Base-by-base conservation (phyloP, 2,888 invertebrate species). In the Scaeva pyrastri region DNA sequence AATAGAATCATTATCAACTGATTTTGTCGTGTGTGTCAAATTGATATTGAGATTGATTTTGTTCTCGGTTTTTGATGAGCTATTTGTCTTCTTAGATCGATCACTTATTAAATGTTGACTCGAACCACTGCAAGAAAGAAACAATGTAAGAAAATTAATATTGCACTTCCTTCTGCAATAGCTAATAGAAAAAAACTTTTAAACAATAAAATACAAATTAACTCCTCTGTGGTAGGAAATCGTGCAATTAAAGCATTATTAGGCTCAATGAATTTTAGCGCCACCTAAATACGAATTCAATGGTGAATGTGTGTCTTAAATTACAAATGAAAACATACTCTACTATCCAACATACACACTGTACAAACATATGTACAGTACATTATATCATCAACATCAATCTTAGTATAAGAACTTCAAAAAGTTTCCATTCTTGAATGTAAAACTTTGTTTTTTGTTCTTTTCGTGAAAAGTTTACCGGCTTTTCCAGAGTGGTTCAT, bases 31-130 rank as follows among this genome's bases (percentile, higher is more conserved):
- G 85, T 94, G 94, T 0, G 94, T 93, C 70, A 95, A 90, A 88
- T 94, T 94, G 83, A 95, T 95, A 73, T 94, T 94, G 48, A 95
- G 92, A 90, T 95, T 95, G 2, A 94, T 93, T 89, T 94, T 94
- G 80, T 93, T 93, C 79, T 93, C 91, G 68, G 89, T 87, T 87
- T 90, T 90, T 68, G 86, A 88, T 84, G 88, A 89, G 79, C 86
- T 73, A 56, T 60, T 36, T 41, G 82, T 48, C 31, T 86, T 86
- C 66, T 74, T 82, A 11, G 60, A 16, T 21, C 81, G 74, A 41
- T 82, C 82, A 41, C 60, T 41, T 26, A 75, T 72, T 21, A 76
- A 62, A 74, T 43, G 68, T 50, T 77, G 62, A n/a, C 74, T 52
- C 23, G 26, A 8, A 50, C 14, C 74, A 60, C 86, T 86, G 70